Base-by-base conservation (phyloP, 2,113 vertebrate genomes). In the Bujurquina vittata region DNA sequence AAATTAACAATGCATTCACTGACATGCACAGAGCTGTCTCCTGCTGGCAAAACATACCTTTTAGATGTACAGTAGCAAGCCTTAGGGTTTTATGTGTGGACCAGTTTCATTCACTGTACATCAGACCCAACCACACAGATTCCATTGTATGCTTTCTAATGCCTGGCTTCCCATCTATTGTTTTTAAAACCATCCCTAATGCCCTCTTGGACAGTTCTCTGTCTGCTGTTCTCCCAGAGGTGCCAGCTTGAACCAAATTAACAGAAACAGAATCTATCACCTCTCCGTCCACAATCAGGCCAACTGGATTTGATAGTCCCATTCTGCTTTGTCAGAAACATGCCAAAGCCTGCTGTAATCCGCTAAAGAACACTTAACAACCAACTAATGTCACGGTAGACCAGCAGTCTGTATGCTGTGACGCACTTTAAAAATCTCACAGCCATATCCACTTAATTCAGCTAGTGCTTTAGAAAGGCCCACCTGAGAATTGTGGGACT, bases 381-480 rank as follows among this genome's bases (percentile, higher is more conserved):
- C 88, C 76, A 58, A 87, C 92, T 90, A 90, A 90, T 86, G 93
- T 91, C 91, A 93, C 61, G 79, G 61, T 87, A 91, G 84, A 91
- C 83, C 83, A 59, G 85, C 77, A 15, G 81, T 15, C 88, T 82
- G 80, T 85, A 58, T 10, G 59, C 86, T 84, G 84, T 85, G 87
- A 88, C 79, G 65, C 92, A 91, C 91, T 94, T 89, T 83, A 84
- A 93, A 90, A 93, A 92, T 90, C 93, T 92, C 20, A 35, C 81
- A 87, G 84, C 89, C 87, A 91, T 76, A 93, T 88, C 86, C 94
- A 95, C 93, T 96, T 95, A 94, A 95, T 96, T 94, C 95, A 92
- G 91, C 93, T 87, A 90, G 93, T 91, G 90, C 93, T 93, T 84
- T 84, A 78, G 92, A 91, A 94, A 81, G 89, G 81, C 93, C 94